A percentile compares a stretch with the other conserved stretches of the same genome.
Conservation (phyloP, 2,797 vertebrate species). For the Sebastes hubbsi region DNA sequence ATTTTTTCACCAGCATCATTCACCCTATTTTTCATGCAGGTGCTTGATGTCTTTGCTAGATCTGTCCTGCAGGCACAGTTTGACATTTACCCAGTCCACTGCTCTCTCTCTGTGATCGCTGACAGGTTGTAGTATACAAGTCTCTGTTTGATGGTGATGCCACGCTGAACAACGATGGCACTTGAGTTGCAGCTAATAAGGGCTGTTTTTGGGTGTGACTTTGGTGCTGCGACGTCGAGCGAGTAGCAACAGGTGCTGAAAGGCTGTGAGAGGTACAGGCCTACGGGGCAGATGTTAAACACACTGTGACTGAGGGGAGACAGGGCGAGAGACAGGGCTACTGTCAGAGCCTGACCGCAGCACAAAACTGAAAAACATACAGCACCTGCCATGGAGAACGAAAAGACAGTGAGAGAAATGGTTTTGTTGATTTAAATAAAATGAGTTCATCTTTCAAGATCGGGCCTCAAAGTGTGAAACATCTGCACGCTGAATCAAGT, state of each 20-base stretch:
- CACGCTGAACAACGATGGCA: slow-evolving; percentile 3
- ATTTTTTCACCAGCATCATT: slow-evolving; percentile 45
- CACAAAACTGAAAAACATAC: slow-evolving; percentile 1
- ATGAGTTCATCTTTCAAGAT: slow-evolving; percentile 44
- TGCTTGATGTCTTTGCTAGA: slow-evolving; percentile 52
- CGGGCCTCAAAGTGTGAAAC: slow-evolving; percentile 47
- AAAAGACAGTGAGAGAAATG: neutral
- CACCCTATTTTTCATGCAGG: slow-evolving; percentile 54
- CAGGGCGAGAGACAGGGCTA: slow-evolving; percentile 58
- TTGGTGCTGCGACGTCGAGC: neutral
- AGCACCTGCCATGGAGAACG: slow-evolving; percentile 41
- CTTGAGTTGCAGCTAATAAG: slow-evolving; percentile 10
- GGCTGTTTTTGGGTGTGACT: slow-evolving; percentile 4
- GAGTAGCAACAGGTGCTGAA: slow-evolving; percentile 48
- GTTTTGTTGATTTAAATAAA: slow-evolving; percentile 38
- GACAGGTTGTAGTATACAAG: slow-evolving; percentile 20
- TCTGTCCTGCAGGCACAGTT: slow-evolving; percentile 34
- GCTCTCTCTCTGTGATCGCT: slow-evolving; percentile 11
- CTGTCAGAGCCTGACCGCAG: slow-evolving; percentile 45
- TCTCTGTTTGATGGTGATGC: slow-evolving; percentile 26
- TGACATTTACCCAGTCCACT: slow-evolving; percentile 47
- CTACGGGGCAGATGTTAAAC: slow-evolving; percentile 75
- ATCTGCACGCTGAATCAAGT: slow-evolving; percentile 47
- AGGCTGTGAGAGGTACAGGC: slow-evolving; percentile 49
- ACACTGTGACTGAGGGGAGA: slow-evolving; percentile 70